These are phyloP conservation scores for Rhopalosiphum padi DNA, from an alignment of 1,140 invertebrate species.

Conservation along the genomic window DNA sequence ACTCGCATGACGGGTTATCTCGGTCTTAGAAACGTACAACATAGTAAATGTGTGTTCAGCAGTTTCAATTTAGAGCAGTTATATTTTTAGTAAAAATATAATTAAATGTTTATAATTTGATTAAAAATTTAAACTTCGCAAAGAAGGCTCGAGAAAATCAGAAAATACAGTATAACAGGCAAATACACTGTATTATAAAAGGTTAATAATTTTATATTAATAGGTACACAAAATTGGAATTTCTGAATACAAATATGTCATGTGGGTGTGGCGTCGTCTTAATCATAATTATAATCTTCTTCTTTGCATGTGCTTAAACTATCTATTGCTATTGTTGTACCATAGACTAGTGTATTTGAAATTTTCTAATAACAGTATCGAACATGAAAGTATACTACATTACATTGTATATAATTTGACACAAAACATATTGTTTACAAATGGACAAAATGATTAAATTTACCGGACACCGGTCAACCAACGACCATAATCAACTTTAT, in stretches of 20 bases:
- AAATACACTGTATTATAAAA: background rate
- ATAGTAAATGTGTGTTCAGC: background rate
- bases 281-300: background rate
- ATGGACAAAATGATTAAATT: background rate
- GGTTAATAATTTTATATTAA: no score
- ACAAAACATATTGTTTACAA: background rate
- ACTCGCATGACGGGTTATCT: background rate
- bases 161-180: no score
- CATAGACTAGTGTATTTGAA: background rate
- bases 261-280: background rate
- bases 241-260: background rate
- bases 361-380: background rate
- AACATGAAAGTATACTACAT: background rate
- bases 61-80: background rate
- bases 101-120: no score
- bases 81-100: background rate
- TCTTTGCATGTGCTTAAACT: background rate
- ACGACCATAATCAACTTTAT: background rate
- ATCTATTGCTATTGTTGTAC: background rate
- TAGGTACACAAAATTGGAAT: background rate
- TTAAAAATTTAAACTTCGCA: background rate
- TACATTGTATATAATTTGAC: background rate
- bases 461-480: background rate
- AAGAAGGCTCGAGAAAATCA: background rate
- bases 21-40: background rate